A percentile compares a stretch with the other conserved stretches of the same genome.
Conservation (phyloP, 2,888 invertebrate species). For the Hydriomena furcata region DNA sequence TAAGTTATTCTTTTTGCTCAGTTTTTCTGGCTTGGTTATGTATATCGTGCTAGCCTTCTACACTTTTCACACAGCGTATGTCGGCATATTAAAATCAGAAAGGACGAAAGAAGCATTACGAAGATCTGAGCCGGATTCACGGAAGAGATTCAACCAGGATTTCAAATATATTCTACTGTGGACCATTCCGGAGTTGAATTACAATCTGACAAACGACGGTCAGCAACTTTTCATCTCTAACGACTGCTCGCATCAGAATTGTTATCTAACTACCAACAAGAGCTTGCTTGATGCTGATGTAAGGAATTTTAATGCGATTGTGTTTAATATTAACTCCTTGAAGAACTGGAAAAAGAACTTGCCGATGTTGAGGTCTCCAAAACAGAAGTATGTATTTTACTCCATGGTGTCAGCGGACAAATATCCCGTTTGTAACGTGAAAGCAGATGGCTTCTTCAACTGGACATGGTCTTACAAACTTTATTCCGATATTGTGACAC, state of each 20-base stretch:
- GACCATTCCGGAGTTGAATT: conserved; percentile 38
- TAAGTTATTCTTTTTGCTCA: conserved; percentile 66
- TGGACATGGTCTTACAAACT: conserved; percentile 77
- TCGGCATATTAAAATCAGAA: conserved; percentile 40
- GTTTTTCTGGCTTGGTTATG: conserved; percentile 58
- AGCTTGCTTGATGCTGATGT: conserved; percentile 45
- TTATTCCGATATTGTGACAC: conserved; percentile 63
- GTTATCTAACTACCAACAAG: conserved; percentile 61
- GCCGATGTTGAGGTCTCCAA: conserved; percentile 47
- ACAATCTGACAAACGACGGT: conserved; percentile 45
- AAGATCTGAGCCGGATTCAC: conserved; percentile 19
- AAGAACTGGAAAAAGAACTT: conserved; percentile 41
- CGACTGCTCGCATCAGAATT: conserved; percentile 58
- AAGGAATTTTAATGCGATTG: conserved; percentile 60
- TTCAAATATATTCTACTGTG: conserved; percentile 64
- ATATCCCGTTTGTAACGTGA: conserved; percentile 54
- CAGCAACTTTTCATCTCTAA: conserved; percentile 49
- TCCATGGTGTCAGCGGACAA: conserved; percentile 54
- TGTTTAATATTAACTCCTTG: conserved; percentile 54
- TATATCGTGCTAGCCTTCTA: conserved; percentile 62
- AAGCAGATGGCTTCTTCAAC: conserved; percentile 64
- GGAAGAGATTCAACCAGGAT: conserved; percentile 34
- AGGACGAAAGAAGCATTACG: conserved; percentile 28
- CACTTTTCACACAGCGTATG: conserved; percentile 57
- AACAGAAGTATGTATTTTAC: conserved; percentile 67